These are phyloP conservation scores for Dolichallabes microphthalmus DNA, from an alignment of 2,113 vertebrate genomes.

Conservation along the genomic window DNA sequence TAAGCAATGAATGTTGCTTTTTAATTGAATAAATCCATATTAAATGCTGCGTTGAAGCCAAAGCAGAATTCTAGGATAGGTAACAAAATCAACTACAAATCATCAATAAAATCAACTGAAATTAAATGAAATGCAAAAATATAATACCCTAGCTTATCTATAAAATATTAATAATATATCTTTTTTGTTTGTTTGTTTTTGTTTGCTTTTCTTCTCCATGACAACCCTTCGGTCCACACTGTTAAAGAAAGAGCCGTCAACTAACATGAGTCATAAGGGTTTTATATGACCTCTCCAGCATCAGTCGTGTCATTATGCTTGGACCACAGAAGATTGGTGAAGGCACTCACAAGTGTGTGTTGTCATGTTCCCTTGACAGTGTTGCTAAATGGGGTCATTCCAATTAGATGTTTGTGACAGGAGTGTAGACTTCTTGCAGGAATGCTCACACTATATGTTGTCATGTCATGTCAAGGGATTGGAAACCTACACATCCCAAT, in stretches of 20 bases:
- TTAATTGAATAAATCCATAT: neutral
- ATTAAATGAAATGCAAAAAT: neutral
- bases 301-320: constrained; percentile 69
- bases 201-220: neutral
- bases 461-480: neutral
- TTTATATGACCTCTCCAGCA: constrained; percentile 65
- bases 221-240: constrained; percentile 36
- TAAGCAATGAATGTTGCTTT: neutral
- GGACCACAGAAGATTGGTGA: constrained; percentile 72
- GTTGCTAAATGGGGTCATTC: constrained; percentile 73
- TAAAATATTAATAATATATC: neutral
- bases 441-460: constrained; percentile 37
- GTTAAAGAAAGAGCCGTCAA: constrained; percentile 58
- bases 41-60: neutral
- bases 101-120: neutral
- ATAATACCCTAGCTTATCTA: neutral
- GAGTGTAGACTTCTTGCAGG: constrained; percentile 56
- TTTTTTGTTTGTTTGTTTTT: neutral
- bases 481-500: neutral
- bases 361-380: constrained; percentile 67
- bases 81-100: neutral
- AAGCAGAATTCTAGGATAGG: neutral
- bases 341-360: constrained; percentile 68
- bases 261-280: constrained; percentile 68
- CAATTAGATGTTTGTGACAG: constrained; percentile 71